Base-by-base conservation (phyloP, 2,888 invertebrate genomes). In the Coenonympha glycerion region DNA sequence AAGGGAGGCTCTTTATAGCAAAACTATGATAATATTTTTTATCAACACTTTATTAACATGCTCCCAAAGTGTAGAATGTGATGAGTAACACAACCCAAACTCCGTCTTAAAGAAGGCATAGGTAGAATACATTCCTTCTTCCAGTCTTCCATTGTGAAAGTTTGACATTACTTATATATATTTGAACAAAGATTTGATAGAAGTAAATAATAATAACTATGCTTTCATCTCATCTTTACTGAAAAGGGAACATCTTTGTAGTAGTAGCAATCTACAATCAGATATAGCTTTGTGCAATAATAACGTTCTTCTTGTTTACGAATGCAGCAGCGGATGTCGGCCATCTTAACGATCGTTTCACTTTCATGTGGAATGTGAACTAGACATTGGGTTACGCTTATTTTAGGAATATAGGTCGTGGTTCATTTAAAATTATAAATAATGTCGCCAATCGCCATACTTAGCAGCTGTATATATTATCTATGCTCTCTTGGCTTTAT, bases 331-430 rank as follows among this genome's bases (percentile, higher is more conserved):
- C 49, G 31, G 31, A 52, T 41, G 31, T 6, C 31, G 42, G 37
- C 8, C 22, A 9, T 21, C 34, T 41, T 11, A 34, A 24, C 15
- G 26, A 47, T 45, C 44, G 55, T 63, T 63, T 58, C 52, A 40
- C 59, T 63, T 62, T 51, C 36, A 58, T 56, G 53, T 81, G 81
- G 82, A 82, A 57, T 56, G 53, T 81, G 81, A 82, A 82, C 82
- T 82, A 84, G 84, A 84, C 84, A 84, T 83, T 83, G 79, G 64
- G 59, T 59, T 64, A 53, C 46, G 58, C 49, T 47, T 58, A 62
- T 59, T 65, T 61, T 60, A 59, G 64, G 68, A 69, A 79, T 74
- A 57, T 79, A 65, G 73, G 79, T 71, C 74, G 69, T 53, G 53
- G 51, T 52, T 60, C 34, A 54, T 56, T 53, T 49, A 47, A 64